phyloP scores from a whole-genome alignment of 1,140 invertebrate species.

The Psix sp. region DNA sequence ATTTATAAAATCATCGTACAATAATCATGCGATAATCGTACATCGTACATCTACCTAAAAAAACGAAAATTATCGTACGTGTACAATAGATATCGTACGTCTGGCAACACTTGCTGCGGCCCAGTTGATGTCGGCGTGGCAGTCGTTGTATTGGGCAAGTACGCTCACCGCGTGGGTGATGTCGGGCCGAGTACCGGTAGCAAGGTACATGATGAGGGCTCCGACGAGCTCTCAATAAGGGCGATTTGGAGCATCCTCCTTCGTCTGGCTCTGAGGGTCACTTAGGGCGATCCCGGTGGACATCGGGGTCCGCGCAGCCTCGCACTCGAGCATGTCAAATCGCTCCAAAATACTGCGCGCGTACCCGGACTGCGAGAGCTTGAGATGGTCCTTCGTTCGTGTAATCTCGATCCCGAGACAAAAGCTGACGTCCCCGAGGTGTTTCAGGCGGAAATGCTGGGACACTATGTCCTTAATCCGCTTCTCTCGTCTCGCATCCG shows the following conservation, averaged over 20 bases:
- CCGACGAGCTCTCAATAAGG: background rate
- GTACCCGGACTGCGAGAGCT: background rate
- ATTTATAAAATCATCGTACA: no score
- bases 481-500: background rate
- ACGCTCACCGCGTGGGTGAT: background rate
- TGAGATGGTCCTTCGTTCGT: background rate
- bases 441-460: background rate
- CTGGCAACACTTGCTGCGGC: no score
- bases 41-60: no score
- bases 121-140: background rate
- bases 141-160: slow-evolving; percentile 1
- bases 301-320: background rate
- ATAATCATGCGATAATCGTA: no score
- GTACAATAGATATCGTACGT: no score
- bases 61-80: no score
- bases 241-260: background rate
- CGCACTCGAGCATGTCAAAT: background rate
- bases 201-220: background rate
- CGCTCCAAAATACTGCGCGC: background rate
- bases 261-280: background rate
- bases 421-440: background rate
- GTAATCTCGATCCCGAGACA: slow-evolving; percentile 1
- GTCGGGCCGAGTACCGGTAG: background rate
- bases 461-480: background rate
- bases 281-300: background rate